These are phyloP conservation scores for Menidia menidia DNA, from an alignment of 2,797 vertebrate genomes.

Conservation along the genomic window DNA sequence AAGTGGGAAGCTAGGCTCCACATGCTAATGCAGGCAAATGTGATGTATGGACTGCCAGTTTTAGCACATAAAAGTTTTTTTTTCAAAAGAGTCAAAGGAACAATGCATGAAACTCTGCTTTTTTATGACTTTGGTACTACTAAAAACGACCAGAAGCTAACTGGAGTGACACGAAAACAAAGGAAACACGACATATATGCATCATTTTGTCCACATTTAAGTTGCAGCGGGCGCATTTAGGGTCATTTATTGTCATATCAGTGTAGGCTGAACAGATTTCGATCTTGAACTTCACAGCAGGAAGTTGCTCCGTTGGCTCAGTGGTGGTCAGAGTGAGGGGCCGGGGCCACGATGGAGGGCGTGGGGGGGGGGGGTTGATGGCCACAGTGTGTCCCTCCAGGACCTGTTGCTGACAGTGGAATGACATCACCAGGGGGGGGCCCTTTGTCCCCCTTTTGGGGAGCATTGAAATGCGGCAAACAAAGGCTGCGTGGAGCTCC, in stretches of 20 bases:
- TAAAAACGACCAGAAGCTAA: constrained; percentile 42
- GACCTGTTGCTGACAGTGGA: constrained; percentile 75
- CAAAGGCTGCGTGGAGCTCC: constrained; percentile 77
- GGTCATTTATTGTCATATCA: constrained; percentile 37
- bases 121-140: constrained; percentile 56
- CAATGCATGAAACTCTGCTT: constrained; percentile 61
- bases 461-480: constrained; percentile 81
- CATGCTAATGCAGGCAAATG: constrained; percentile 13
- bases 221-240: constrained; percentile 31
- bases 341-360: neutral
- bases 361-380: constrained; percentile 13
- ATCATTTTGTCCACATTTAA: constrained; percentile 26
- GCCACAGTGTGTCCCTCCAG: constrained; percentile 62
- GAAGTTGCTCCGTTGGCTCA: constrained; percentile 10
- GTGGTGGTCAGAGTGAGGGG: constrained; percentile 33
- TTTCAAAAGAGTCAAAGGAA: constrained; percentile 53
- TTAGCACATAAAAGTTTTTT: neutral
- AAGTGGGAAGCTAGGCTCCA: constrained; percentile 7
- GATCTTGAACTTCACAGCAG: constrained; percentile 46
- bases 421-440: constrained; percentile 81
- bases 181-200: constrained; percentile 45
- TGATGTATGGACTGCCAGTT: constrained; percentile 50
- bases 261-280: constrained; percentile 25
- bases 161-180: constrained; percentile 52
- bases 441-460: constrained; percentile 72